These are phyloP conservation scores for Ctenosaura bakeri DNA, from an alignment of 2,797 vertebrate genomes.

Conservation along the genomic window DNA sequence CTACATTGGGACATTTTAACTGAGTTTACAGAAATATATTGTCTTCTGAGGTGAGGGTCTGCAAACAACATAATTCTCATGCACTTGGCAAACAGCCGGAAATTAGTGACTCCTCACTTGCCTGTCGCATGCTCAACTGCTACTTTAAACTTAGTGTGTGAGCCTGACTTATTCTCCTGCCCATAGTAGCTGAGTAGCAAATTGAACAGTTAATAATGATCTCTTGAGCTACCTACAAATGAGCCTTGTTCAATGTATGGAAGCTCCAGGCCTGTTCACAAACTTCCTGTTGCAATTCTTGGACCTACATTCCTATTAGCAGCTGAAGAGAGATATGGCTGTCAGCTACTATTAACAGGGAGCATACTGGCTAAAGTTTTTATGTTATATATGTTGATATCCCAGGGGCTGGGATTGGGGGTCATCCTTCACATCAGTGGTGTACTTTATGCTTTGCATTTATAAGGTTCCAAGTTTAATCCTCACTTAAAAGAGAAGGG, in stretches of 20 bases:
- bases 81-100: neutral
- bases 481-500: neutral
- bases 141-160: neutral
- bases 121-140: neutral
- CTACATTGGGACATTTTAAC: neutral
- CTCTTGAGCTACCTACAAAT: neutral
- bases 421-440: too few relatives aligned
- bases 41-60: neutral
- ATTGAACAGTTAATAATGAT: neutral
- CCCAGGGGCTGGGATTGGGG: too few relatives aligned
- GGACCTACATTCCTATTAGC: neutral
- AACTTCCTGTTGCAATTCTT: neutral
- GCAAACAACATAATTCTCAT: neutral
- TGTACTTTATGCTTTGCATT: too few relatives aligned
- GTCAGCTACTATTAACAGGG: neutral
- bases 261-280: neutral
- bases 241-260: neutral
- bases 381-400: too few relatives aligned
- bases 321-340: neutral
- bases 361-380: too few relatives aligned
- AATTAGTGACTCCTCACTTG: neutral
- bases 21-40: neutral
- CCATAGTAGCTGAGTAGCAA: too few relatives aligned
- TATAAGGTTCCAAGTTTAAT: neutral
- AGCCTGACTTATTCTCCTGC: neutral